Base-by-base conservation (phyloP, 30 jellyfish, hydroid and myxozoan genomes). In the Aurelia aurita region DNA sequence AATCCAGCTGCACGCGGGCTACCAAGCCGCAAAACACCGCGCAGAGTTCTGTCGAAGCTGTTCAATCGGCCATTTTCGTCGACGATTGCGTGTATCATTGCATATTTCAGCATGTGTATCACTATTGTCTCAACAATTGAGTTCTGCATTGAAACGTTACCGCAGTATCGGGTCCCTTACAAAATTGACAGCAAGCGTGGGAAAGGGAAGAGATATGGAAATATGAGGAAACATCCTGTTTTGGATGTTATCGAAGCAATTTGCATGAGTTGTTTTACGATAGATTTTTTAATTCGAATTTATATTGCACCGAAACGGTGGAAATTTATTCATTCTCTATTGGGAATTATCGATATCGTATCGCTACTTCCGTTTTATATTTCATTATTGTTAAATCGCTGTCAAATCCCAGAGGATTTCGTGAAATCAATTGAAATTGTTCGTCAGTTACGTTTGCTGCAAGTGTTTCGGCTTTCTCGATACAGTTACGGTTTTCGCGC, bases 91-190 rank as follows among this genome's bases (percentile, higher is more conserved):
- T 15, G 57, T 14, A 29, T 49, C 16, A 23, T 72, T 16, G 69
- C 83, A 27, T 55, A 62, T 54, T 26, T 91, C 66, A 64, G 62
- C 61, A 57, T 85, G 7, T 0, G 47, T 14, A 47, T 74, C 26
- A 68, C 84, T 22, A 16, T 84, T 26, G 22, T 87, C 7, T 55
- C 86, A 10, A 47, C 72, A 12, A 34, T 69, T 16, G 90, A 58
- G 26, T 72, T 73, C 86, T 84, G 96, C 83, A 62, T 79, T 5
- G 96, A 82, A 45, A 91, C 98, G 14, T 66, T 80, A 25, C 75
- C 90, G 34, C 51, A 53, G 35, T 45, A 15, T 23, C 69, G 89
- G 16, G 19, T 12, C 5, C 12, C 39, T 21, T 16, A 27, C 58
- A 66, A 22, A 35, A 21, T 1, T 4, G 64, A 75, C 14, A 39